Percentiles rank a stretch among this genome's conserved stretches.
Conservation (phyloP, 2,113 vertebrate species). For the Pristiophorus japonicus region DNA sequence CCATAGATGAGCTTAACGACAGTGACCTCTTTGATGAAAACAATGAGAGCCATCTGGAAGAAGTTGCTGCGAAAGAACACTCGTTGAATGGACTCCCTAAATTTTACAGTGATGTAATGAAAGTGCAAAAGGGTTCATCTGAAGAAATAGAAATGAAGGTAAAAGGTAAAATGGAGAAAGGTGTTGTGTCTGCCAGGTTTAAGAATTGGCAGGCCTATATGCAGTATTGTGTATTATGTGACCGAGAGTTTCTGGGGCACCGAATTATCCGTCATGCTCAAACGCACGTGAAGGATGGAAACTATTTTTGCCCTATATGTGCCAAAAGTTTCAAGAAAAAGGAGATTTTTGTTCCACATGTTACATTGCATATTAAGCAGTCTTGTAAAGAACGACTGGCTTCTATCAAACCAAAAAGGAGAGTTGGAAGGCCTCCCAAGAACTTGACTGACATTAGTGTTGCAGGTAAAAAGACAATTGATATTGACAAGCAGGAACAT, state of each 20-base stretch:
- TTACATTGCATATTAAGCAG: slow-evolving; percentile 88
- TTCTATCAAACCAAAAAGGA: slow-evolving; percentile 81
- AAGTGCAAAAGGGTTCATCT: slow-evolving; percentile 62
- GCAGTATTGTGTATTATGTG: slow-evolving; percentile 95
- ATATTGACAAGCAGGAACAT: slow-evolving; percentile 63
- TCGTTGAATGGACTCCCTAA: slow-evolving; percentile 66
- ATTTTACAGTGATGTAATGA: slow-evolving; percentile 61
- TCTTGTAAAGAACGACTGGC: slow-evolving; percentile 88
- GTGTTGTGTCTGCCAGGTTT: slow-evolving; percentile 87
- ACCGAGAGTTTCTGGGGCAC: slow-evolving; percentile 95
- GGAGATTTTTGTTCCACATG: slow-evolving; percentile 86
- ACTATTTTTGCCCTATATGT: slow-evolving; percentile 91
- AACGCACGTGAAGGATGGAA: slow-evolving; percentile 78
- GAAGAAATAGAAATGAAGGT: slow-evolving; percentile 86
- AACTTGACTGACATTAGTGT: slow-evolving; percentile 48
- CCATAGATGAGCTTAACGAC: slow-evolving; percentile 89
- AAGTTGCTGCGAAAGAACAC: slow-evolving; percentile 49
- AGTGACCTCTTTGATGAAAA: slow-evolving; percentile 76
- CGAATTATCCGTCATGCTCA: slow-evolving; percentile 92
- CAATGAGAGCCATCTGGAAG: slow-evolving; percentile 64
- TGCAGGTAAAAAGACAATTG: slow-evolving; percentile 62
- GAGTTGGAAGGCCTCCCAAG: slow-evolving; percentile 70
- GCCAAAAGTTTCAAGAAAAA: slow-evolving; percentile 82
- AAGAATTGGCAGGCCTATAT: slow-evolving; percentile 96
- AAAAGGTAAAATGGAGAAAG: slow-evolving; percentile 73